Base-by-base conservation (phyloP, 2,113 vertebrate species). In the Upupa epops region DNA sequence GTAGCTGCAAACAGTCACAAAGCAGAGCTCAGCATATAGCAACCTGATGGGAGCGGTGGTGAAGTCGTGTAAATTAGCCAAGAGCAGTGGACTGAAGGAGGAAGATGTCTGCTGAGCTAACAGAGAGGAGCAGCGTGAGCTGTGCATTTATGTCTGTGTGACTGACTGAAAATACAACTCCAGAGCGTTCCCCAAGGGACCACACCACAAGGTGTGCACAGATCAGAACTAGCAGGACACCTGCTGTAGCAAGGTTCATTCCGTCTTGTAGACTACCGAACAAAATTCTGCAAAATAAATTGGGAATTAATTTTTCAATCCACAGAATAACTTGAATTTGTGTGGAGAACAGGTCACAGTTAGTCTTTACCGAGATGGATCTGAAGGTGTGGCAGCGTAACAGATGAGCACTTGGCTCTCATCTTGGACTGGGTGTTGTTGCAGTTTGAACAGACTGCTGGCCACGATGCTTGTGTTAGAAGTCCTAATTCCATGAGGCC, bases 41-140 rank as follows among this genome's bases (percentile, higher is more conserved):
- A 80, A 79, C 21, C 17, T 31, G 21, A 6, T 0, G 20, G 5
- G 1, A 9, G 15, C 2, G 4, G 8, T 19, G 4, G 2, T 1
- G 1, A 36, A 32, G 24, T 36, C 4, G 2, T 48, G 10, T 55
- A 28, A 72, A 69, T 71, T 49, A 68, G 49, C 19, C 13, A 13
- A 58, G 26, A 86, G 29, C 18, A 7, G 26, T 42, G 49, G 32
- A 37, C 1, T 75, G 24, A 20, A 49, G 17, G 49, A 75, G 40
- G 31, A 79, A 54, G 36, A 73, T 49, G 15, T 74, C 58, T 86
- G 13, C 11, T 78, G 25, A 86, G 25, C 48, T 82, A 64, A 36
- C 64, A 55, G 7, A 46, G 37, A 60, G 10, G n/a, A 5, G 73
- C 17, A 68, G 17, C 52, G n/a, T 68, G 32, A 89, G 24, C 45